Conservation (phyloP, 2,888 invertebrate species). For the Torymus aiolomorphi region DNA sequence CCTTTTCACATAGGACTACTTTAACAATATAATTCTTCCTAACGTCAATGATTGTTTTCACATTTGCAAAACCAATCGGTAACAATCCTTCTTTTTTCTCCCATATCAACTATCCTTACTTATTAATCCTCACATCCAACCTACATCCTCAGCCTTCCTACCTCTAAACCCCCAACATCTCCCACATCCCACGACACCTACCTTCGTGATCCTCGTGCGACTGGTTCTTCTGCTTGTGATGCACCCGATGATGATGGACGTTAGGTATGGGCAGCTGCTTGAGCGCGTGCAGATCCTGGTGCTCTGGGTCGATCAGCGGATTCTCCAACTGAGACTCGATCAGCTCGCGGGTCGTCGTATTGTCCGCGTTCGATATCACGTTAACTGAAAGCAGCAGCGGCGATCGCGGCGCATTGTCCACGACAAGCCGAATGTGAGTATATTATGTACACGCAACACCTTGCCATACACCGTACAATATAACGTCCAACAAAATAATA, state of each 20-base stretch:
- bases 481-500: too few relatives aligned
- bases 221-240: slow-evolving; percentile 64
- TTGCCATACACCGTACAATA: too few relatives aligned
- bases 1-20: too few relatives aligned
- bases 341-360: slow-evolving; percentile 78
- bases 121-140: too few relatives aligned
- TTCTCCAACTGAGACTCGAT: slow-evolving; percentile 79
- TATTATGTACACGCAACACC: slow-evolving; percentile 19
- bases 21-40: too few relatives aligned
- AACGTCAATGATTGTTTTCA: too few relatives aligned
- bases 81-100: too few relatives aligned
- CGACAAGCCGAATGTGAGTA: slow-evolving; percentile 61
- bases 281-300: slow-evolving; percentile 77
- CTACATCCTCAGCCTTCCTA: too few relatives aligned
- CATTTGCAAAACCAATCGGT: too few relatives aligned
- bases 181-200: slow-evolving; percentile 40
- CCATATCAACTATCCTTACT: too few relatives aligned
- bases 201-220: slow-evolving; percentile 68
- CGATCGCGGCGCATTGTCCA: slow-evolving; percentile 41
- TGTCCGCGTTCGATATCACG: slow-evolving; percentile 80
- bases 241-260: slow-evolving; percentile 68
- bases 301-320: slow-evolving; percentile 79
- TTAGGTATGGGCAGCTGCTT: slow-evolving; percentile 73
- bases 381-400: slow-evolving; percentile 77
- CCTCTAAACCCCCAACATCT: too few relatives aligned